Base-by-base conservation (phyloP, 2,888 invertebrate species). In the Papilio demoleus region DNA sequence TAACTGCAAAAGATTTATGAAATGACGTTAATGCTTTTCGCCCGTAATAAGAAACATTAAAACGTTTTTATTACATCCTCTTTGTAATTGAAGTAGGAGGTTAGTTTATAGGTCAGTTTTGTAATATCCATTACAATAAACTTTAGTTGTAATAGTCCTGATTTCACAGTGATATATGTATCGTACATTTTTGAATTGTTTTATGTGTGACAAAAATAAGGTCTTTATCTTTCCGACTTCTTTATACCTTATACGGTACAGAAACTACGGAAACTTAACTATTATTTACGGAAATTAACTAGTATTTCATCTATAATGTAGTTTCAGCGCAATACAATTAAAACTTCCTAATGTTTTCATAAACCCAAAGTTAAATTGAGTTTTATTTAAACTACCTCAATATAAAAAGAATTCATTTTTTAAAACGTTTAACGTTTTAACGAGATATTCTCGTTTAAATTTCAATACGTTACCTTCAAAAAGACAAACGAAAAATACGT, bases 401-500 rank as follows among this genome's bases (percentile, higher is more conserved):
- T 12, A 22, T 11, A 47, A 1, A 47, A 47, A 47, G 47, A 22
- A 47, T 22, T 22, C 11, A 22, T 19, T 45, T 45, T 3, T 45
- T 9, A 9, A 45, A 45, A n/a, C 22, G 11, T 47, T 12, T 47
- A 19, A 8, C 17, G 17, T 19, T n/a, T 40, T 24, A 11, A n/a
- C 31, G 34, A 34, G 11, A 34, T 34, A 34, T 36, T 19, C 17
- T 19, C 36, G 4, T 36, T 31, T 14, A 58, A 34, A 58, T 31
- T 17, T 27, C 31, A 34, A 34, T 59, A 11, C 17, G 17, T 31
- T 50, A 63, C 36, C 19, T 50, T n/a, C 34, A n/a, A 19, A 50
- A 63, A 63, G 45, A 63, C 38, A 40, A 62, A 64, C 60, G 50
- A 42, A 53, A 60, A 31, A 65, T 65, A 67, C 67, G 47, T 70